Percentiles rank a stretch among this genome's conserved stretches.
phyloP scores from a whole-genome alignment of 2,888 invertebrate genomes.

The Zele albiditarsus region DNA sequence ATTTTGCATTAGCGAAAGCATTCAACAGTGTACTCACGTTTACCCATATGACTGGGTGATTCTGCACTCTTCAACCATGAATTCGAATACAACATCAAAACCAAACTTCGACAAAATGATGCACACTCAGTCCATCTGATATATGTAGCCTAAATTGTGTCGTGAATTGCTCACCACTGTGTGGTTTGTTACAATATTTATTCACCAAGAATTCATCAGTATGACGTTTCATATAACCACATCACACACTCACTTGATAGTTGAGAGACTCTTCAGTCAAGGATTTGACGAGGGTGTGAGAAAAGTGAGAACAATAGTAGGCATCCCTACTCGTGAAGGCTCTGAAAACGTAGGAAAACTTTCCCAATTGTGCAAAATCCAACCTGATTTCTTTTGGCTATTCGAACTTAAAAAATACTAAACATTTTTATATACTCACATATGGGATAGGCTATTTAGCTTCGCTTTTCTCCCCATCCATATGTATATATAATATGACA shows the following conservation, averaged over 20 bases:
- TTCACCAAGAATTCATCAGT: not conserved
- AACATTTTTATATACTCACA: not conserved
- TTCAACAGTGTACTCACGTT: not conserved
- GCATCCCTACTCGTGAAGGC: not conserved
- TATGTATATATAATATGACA: not conserved
- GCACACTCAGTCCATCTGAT: not conserved
- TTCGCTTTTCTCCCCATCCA: not conserved
- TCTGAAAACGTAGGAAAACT: not conserved
- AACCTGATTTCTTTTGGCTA: not conserved
- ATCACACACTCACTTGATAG: not conserved
- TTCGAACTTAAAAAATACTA: not conserved
- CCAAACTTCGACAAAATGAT: not conserved
- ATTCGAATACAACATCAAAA: not conserved
- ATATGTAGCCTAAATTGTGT: too few species aligned
- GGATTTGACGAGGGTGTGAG: not conserved
- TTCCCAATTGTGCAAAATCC: not conserved
- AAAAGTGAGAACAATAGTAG: constrained; percentile 5
- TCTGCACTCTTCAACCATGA: not conserved
- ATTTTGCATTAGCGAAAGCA: not conserved
- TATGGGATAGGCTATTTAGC: not conserved
- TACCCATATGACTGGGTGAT: not conserved
- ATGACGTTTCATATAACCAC: not conserved
- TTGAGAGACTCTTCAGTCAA: not conserved
- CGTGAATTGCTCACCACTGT: not conserved
- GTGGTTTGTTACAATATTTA: not conserved